A percentile compares a stretch with the other conserved stretches of the same genome.
Evolutionary conservation across 2,888 invertebrate genomes (phyloP).

Genomic region (Dastarcus helophoroides): DNA sequence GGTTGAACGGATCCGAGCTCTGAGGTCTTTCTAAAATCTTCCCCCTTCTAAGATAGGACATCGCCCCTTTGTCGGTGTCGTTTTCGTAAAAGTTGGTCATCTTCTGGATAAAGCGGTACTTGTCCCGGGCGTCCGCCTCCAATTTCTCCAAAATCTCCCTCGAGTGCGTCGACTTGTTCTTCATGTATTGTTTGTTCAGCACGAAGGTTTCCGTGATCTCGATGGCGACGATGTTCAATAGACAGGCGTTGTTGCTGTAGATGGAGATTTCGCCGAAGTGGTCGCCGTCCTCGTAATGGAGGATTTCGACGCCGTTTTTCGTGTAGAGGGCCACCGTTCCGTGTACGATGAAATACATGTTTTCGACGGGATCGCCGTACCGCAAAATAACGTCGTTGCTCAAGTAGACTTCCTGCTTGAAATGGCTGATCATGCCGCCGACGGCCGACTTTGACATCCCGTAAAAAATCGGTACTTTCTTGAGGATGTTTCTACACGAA

Average conservation of each 20-base stretch:
- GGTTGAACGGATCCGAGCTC: too few species aligned
- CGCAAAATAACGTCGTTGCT: slow-evolving; percentile 39
- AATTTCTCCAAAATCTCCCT: slow-evolving; percentile 8
- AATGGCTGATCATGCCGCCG: slow-evolving; percentile 32
- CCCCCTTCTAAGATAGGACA: slow-evolving; percentile 8
- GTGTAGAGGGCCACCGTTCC: slow-evolving; percentile 40
- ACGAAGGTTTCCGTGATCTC: slow-evolving; percentile 31
- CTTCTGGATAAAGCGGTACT: slow-evolving; percentile 4
- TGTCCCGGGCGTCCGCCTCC: too few species aligned
- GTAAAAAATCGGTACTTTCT: slow-evolving; percentile 37
- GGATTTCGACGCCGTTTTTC: slow-evolving; percentile 39
- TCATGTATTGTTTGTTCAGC: slow-evolving; percentile 18
- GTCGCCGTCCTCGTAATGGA: slow-evolving; percentile 43
- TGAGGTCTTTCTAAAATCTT: too few species aligned
- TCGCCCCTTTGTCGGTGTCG: slow-evolving; percentile 2
- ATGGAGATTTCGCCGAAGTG: slow-evolving; percentile 33
- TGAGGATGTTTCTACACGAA: slow-evolving; percentile 37
- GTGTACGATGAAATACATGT: slow-evolving; percentile 41
- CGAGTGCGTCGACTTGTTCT: slow-evolving; percentile 14
- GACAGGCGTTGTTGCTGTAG: slow-evolving; percentile 12
- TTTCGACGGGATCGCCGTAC: slow-evolving; percentile 31
- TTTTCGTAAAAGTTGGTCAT: slow-evolving; percentile 6
- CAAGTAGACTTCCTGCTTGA: slow-evolving; percentile 36
- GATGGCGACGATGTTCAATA: slow-evolving; percentile 21
- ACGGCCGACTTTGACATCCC: slow-evolving; percentile 33